Base-by-base conservation (phyloP, 2,888 invertebrate genomes). In the Carabus problematicus region DNA sequence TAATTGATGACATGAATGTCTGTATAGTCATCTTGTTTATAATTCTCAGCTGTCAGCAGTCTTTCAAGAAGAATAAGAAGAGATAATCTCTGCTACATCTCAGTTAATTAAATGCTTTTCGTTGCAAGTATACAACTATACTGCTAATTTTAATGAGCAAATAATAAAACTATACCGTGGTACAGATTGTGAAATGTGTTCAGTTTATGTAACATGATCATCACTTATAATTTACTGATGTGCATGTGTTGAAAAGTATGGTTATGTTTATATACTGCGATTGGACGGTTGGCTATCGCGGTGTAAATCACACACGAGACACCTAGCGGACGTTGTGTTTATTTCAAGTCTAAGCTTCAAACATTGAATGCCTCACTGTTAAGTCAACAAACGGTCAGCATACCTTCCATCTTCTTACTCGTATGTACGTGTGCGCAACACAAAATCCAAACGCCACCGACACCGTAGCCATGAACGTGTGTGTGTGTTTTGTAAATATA, bases 301-400 rank as follows among this genome's bases (percentile, higher is more conserved):
- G 62, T 69, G 69, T 69, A 62, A 69, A 69, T 69, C 69, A 62
- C 62, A 40, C 45, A 9, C 16, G 56, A 69, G 69, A 69, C 69
- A 69, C 69, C 69, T 69, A 69, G 69, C 69, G 69, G 69, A 69
- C 69, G 69, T 62, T 55, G 45, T 69, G 69, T 69, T 69, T 69
- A 69, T 69, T 69, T 61, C 62, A 69, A 69, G 69, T 69, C 56
- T 40, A 14, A 29, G 56, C 56, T 62, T 69, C 62, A 69, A 69
- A 69, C 62, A 68, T 68, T 68, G 60, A 60, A 61, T 68, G 61
- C 68, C 68, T 60, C 60, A 19, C n/a, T 41, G 18, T 18, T 56
- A 29, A 29, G 52, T 68, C 60, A 68, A 68, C 68, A 68, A 68
- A 68, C 61, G 39, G 18, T 39, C 40, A 16, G 47, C 66, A 66